Evolutionary conservation across 2,797 vertebrate genomes (phyloP).

Genomic region (Parambassis ranga): DNA sequence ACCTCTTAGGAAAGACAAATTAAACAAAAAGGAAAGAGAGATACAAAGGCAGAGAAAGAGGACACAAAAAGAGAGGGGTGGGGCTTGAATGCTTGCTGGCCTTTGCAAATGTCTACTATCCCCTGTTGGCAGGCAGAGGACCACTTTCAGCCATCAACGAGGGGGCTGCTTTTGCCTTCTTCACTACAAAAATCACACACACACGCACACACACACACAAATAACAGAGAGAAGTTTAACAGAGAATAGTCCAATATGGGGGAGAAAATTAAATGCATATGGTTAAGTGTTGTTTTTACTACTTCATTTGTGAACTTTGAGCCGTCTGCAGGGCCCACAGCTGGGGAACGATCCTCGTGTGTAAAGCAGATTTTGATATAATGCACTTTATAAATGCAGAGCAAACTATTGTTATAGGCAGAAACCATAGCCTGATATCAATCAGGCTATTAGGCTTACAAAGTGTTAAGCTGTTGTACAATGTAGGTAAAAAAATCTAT

Average conservation of each 20-base stretch:
- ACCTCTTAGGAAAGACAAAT: constrained; percentile 49
- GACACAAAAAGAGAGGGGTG: constrained; percentile 67
- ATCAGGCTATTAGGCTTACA: too few species aligned
- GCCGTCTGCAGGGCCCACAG: constrained; percentile 29
- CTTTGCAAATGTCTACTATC: constrained; percentile 97
- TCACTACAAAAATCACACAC: constrained; percentile 99
- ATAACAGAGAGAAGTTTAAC: constrained; percentile 99
- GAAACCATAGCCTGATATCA: background rate
- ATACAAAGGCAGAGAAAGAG: constrained; percentile 68
- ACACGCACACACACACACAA: constrained; percentile 89
- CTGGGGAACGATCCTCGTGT: constrained; percentile 33
- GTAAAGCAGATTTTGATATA: constrained; percentile 52
- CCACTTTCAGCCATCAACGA: constrained; percentile 99
- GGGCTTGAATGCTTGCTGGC: constrained; percentile 96
- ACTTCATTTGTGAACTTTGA: constrained; percentile 45
- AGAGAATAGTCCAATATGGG: constrained; percentile 80
- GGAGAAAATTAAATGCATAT: constrained; percentile 69
- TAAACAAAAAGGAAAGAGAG: constrained; percentile 48
- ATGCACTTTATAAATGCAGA: constrained; percentile 18
- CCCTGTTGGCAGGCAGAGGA: constrained; percentile 99
- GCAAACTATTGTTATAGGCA: background rate
- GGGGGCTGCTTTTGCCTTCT: constrained; percentile 99
- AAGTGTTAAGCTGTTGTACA: too few species aligned
- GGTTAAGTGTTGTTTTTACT: constrained; percentile 61
- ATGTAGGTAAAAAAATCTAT: constrained; percentile 33